Evolutionary conservation across 2,797 vertebrate species (phyloP).

Genomic region (Enteromius unitaeniatus): DNA sequence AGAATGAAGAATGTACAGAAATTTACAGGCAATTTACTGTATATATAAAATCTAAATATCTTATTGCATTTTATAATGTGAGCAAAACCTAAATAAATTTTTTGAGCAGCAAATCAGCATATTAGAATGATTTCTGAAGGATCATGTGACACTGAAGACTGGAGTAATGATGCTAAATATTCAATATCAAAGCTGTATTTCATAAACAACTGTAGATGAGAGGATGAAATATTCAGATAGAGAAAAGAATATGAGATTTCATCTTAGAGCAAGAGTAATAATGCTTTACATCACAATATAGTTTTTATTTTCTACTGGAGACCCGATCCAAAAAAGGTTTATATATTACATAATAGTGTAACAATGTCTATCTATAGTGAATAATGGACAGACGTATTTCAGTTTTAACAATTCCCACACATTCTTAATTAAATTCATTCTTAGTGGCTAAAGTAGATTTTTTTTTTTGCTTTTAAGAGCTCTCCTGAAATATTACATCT

Average conservation of each 20-base stretch:
- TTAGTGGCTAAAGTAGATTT: neutral
- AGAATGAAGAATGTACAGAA: neutral
- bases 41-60: neutral
- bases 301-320: neutral
- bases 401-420: neutral
- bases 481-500: neutral
- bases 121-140: neutral
- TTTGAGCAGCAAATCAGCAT: neutral
- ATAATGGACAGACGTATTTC: neutral
- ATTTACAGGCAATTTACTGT: neutral
- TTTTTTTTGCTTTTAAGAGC: neutral
- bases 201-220: neutral
- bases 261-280: neutral
- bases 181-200: neutral
- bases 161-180: neutral
- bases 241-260: neutral
- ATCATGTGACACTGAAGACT: neutral
- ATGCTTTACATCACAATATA: neutral
- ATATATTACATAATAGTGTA: neutral
- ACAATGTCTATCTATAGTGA: neutral
- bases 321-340: neutral
- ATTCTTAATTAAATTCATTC: neutral
- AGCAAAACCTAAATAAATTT: neutral
- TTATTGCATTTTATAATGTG: neutral
- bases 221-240: neutral